phyloP scores from a whole-genome alignment of 2,113 vertebrate genomes.

The Trematocara zebra region DNA sequence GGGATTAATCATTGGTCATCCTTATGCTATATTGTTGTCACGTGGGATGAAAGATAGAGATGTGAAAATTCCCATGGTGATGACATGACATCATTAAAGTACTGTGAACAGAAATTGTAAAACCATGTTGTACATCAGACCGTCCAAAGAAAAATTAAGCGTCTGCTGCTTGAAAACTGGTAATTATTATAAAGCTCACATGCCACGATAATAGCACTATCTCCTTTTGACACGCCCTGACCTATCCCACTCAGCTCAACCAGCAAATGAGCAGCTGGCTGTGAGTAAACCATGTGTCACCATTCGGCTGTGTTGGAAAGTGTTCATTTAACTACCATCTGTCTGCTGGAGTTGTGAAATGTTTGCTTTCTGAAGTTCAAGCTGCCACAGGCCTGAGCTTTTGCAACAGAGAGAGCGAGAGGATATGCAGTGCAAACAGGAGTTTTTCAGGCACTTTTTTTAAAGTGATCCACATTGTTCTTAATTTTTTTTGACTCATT shows the following conservation, averaged over 20 bases:
- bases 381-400: constrained; percentile 9
- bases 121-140: neutral
- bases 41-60: neutral
- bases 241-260: neutral
- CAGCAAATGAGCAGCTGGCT: constrained; percentile 17
- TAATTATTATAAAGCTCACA: neutral
- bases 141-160: neutral
- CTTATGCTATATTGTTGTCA: neutral
- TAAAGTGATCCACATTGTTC: neutral
- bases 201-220: neutral
- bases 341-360: constrained; percentile 46
- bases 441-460: neutral
- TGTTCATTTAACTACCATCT: neutral
- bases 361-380: constrained; percentile 41
- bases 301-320: constrained; percentile 5
- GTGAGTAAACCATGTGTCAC: constrained; percentile 27
- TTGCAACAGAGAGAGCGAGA: neutral
- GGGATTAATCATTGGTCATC: neutral
- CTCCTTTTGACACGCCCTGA: neutral
- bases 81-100: neutral
- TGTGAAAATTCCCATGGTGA: neutral
- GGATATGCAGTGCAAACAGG: neutral
- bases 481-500: neutral
- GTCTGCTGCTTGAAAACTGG: neutral
- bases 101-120: neutral